Evolutionary conservation across 2,888 invertebrate species (phyloP).

Genomic region (Mesodorylaimus sp.): DNA sequence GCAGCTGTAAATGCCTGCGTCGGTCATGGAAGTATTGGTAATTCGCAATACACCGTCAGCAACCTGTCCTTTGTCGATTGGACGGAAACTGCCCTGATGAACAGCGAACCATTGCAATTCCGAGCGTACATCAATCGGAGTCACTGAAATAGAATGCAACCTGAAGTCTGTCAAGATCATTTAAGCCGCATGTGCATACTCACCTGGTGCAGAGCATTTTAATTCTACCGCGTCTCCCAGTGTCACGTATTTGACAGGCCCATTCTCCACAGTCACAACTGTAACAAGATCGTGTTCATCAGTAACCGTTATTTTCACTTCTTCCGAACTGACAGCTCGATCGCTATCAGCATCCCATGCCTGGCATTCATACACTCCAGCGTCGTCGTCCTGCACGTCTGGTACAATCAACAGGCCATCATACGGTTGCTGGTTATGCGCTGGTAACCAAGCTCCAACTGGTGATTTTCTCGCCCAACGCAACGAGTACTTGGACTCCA

Average conservation of each 20-base stretch:
- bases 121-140: neutral
- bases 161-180: too few relatives aligned
- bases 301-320: neutral
- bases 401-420: too few relatives aligned
- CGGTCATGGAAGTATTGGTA: neutral
- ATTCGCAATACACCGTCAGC: neutral
- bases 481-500: neutral
- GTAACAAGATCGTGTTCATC: neutral
- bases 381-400: too few relatives aligned
- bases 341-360: neutral
- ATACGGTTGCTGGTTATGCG: too few relatives aligned
- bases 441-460: neutral
- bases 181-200: neutral
- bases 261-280: slow-evolving; percentile 3
- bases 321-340: neutral
- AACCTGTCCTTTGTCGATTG: neutral
- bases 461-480: too few relatives aligned
- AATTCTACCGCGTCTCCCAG: slow-evolving; percentile 40
- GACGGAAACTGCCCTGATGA: too few relatives aligned
- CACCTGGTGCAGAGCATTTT: neutral
- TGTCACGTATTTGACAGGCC: slow-evolving; percentile 37
- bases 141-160: too few relatives aligned
- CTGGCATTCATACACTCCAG: slow-evolving; percentile 4
- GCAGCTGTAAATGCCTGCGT: neutral
- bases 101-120: slow-evolving; percentile 5